These are phyloP conservation scores for Hetaerina titia DNA, from an alignment of 2,888 invertebrate genomes.

Conservation along the genomic window DNA sequence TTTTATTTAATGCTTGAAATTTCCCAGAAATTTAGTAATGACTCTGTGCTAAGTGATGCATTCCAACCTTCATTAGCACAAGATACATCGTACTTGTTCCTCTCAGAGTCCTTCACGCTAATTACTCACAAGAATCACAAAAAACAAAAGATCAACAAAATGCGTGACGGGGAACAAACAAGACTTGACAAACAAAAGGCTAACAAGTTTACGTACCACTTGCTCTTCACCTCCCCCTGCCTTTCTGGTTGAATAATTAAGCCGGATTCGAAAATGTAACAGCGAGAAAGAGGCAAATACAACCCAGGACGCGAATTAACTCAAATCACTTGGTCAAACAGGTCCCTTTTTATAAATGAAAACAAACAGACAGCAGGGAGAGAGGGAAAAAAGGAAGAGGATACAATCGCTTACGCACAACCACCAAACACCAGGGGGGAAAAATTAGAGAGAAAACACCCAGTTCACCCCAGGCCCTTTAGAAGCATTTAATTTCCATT, in stretches of 20 bases:
- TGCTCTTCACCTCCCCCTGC: conserved; percentile 10
- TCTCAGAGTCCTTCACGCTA: background rate
- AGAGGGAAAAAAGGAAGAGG: background rate
- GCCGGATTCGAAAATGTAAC: conserved; percentile 26
- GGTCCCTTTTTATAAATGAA: conserved; percentile 32
- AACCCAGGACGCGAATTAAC: conserved; percentile 45
- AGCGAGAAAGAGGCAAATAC: conserved; percentile 13
- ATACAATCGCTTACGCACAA: background rate
- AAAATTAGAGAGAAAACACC: background rate
- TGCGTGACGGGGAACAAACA: background rate
- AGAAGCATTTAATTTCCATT: conserved; percentile 56
- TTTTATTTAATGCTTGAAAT: background rate
- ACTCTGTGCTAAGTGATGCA: background rate
- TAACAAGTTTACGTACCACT: conserved; percentile 41
- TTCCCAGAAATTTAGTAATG: background rate
- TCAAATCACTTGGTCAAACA: conserved; percentile 58
- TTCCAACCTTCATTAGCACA: background rate
- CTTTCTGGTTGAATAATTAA: conserved; percentile 50
- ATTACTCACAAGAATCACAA: conserved; percentile 45
- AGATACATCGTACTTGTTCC: background rate
- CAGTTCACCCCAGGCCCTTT: background rate
- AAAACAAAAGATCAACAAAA: conserved; percentile 23
- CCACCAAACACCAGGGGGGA: background rate
- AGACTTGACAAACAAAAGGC: conserved; percentile 4
- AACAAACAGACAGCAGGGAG: conserved; percentile 35